A percentile compares a stretch with the other conserved stretches of the same genome.
phyloP scores from a whole-genome alignment of 2,797 vertebrate species.

The Sciaenops ocellatus region DNA sequence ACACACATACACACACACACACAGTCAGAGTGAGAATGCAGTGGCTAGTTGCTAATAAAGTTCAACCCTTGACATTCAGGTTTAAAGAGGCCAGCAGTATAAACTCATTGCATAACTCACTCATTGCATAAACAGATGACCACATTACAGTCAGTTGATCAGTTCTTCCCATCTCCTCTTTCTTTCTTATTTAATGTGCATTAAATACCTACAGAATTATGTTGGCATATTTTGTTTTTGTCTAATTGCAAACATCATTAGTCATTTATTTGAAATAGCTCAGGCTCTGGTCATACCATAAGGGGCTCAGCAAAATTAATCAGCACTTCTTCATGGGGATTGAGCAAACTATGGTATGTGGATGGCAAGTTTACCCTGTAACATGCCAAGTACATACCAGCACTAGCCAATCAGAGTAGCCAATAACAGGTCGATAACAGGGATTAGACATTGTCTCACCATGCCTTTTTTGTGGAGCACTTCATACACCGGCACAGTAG shows the following conservation, averaged over 20 bases:
- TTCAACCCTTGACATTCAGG: conserved; percentile 62
- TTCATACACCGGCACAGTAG: too few relatives aligned
- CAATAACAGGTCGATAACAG: too few relatives aligned
- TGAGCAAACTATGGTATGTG: too few relatives aligned
- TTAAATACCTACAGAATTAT: conserved; percentile 14
- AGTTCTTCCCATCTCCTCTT: conserved; percentile 41
- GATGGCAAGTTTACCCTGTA: too few relatives aligned
- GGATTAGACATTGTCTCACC: too few relatives aligned
- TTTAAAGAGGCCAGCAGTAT: conserved; percentile 20
- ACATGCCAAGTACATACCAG: too few relatives aligned
- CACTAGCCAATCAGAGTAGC: too few relatives aligned
- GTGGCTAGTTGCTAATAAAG: conserved; percentile 39
- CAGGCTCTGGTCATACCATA: neutral
- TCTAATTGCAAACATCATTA: neutral
- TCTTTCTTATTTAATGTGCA: conserved; percentile 23
- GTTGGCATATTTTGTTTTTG: conserved; percentile 4
- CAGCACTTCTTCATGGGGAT: neutral
- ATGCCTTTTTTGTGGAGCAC: too few relatives aligned
- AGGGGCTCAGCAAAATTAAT: neutral
- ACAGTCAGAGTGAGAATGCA: neutral
- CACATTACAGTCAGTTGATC: conserved; percentile 31
- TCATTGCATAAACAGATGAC: conserved; percentile 56
- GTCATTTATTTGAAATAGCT: neutral
- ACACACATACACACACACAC: neutral
- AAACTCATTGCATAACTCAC: conserved; percentile 43